phyloP scores from a whole-genome alignment of 2,888 invertebrate genomes.

The Carabus problematicus region DNA sequence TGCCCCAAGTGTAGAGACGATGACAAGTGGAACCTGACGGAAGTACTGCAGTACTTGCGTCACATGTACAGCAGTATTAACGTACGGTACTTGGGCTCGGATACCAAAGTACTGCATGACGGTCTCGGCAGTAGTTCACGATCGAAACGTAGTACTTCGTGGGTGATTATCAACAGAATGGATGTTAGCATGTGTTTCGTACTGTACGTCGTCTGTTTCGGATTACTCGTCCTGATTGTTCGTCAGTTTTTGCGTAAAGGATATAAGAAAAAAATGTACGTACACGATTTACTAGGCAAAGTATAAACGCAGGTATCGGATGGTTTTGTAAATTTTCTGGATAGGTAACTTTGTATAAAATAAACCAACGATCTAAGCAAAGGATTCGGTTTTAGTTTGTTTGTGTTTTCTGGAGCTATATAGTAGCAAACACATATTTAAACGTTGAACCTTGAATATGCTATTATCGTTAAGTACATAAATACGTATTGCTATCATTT shows the following conservation, averaged over 20 bases:
- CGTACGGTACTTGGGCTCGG: conserved; percentile 60
- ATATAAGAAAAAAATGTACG: conserved; percentile 77
- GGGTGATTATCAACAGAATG: conserved; percentile 51
- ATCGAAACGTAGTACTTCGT: conserved; percentile 41
- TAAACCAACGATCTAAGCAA: too few species aligned
- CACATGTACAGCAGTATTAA: conserved; percentile 62
- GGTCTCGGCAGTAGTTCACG: conserved; percentile 48
- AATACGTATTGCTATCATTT: too few species aligned
- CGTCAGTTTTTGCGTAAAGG: conserved; percentile 68
- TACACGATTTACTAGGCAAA: conserved; percentile 74
- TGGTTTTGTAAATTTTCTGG: background rate
- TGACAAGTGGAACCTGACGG: conserved; percentile 66
- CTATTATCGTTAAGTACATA: too few species aligned
- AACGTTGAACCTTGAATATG: too few species aligned
- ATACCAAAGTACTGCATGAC: conserved; percentile 54
- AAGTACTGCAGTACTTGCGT: conserved; percentile 70
- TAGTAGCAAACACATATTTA: too few species aligned
- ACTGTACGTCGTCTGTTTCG: conserved; percentile 47
- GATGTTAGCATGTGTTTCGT: conserved; percentile 58
- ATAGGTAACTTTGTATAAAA: too few species aligned
- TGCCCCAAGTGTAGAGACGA: conserved; percentile 75
- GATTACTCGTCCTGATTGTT: conserved; percentile 45
- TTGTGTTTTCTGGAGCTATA: too few species aligned
- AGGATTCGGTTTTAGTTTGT: too few species aligned
- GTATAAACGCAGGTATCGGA: conserved; percentile 60